A percentile compares a stretch with the other conserved stretches of the same genome.
Conservation (phyloP, 37 sponge, comb jelly and placozoan genomes). For the Chondrosia reniformis region DNA sequence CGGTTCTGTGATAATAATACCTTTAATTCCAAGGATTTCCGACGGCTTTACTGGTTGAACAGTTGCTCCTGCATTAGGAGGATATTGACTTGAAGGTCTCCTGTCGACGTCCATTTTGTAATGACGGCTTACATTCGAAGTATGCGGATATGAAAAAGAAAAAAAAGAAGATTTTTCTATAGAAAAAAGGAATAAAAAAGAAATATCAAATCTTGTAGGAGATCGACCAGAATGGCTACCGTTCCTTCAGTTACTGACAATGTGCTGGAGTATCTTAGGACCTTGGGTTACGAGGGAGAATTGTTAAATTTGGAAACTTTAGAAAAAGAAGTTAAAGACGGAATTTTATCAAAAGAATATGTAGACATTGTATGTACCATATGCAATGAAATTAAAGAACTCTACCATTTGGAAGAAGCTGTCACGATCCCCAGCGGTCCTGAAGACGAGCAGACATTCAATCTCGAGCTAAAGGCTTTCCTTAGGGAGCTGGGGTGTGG, state of each 20-base stretch:
- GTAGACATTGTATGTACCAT: slow-evolving; percentile 16
- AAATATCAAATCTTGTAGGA: no score
- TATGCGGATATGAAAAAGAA: no score
- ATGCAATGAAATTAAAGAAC: slow-evolving; percentile 42
- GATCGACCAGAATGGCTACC: no score
- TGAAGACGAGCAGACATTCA: slow-evolving; percentile 64
- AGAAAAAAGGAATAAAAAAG: no score
- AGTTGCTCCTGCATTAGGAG: no score
- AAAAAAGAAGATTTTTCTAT: no score
- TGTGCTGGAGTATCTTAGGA: no score
- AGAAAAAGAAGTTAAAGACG: slow-evolving; percentile 22
- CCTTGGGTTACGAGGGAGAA: slow-evolving; percentile 40
- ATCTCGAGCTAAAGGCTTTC: slow-evolving; percentile 65
- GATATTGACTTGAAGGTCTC: no score
- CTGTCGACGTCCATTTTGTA: no score
- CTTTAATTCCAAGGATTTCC: slow-evolving; percentile 14
- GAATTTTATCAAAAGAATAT: slow-evolving; percentile 29
- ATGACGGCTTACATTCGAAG: no score
- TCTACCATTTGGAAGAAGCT: slow-evolving; percentile 20
- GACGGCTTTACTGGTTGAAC: not conserved
- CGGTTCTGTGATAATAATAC: not conserved
- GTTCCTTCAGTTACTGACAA: no score
- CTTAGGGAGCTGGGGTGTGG: slow-evolving; percentile 63
- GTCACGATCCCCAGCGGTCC: slow-evolving; percentile 41
- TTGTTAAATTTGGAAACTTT: slow-evolving; percentile 32